These are phyloP conservation scores for Melanotaenia trifasciata DNA, from an alignment of 2,797 vertebrate genomes.

Conservation along the genomic window DNA sequence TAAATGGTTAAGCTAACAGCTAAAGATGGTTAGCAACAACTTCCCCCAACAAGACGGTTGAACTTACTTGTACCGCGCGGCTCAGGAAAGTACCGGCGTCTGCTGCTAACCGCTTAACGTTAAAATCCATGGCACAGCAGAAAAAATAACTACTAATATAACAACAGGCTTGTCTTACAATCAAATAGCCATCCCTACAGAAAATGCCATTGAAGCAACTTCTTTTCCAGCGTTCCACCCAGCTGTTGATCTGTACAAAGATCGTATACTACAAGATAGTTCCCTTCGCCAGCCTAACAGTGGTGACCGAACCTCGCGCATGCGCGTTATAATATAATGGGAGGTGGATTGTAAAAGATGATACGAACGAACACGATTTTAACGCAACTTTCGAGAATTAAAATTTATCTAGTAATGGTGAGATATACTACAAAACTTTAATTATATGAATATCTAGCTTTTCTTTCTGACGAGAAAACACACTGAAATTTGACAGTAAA, in stretches of 20 bases:
- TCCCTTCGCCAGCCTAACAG: background rate
- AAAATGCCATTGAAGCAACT: conserved; percentile 72
- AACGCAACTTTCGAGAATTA: background rate
- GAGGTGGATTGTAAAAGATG: too few species aligned
- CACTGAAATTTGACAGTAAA: background rate
- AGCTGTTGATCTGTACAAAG: conserved; percentile 75
- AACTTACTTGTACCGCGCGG: conserved; percentile 92
- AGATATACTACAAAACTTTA: background rate
- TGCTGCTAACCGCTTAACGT: conserved; percentile 93
- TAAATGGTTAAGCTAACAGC: conserved; percentile 43
- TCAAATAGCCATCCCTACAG: conserved; percentile 56
- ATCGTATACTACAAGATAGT: conserved; percentile 38
- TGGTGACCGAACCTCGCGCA: background rate
- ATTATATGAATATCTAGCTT: background rate
- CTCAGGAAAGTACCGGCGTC: conserved; percentile 95
- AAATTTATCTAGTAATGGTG: too few species aligned
- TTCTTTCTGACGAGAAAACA: background rate
- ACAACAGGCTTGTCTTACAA: conserved; percentile 19
- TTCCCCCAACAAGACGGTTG: conserved; percentile 18
- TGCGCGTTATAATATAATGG: background rate
- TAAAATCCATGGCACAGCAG: conserved; percentile 90
- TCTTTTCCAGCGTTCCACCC: conserved; percentile 70
- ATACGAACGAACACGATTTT: background rate
- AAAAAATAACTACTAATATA: conserved; percentile 3
- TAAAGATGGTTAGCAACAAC: conserved; percentile 43